These are phyloP conservation scores for Trochalopteron elliotii DNA, from an alignment of 2,113 vertebrate genomes.

Conservation along the genomic window DNA sequence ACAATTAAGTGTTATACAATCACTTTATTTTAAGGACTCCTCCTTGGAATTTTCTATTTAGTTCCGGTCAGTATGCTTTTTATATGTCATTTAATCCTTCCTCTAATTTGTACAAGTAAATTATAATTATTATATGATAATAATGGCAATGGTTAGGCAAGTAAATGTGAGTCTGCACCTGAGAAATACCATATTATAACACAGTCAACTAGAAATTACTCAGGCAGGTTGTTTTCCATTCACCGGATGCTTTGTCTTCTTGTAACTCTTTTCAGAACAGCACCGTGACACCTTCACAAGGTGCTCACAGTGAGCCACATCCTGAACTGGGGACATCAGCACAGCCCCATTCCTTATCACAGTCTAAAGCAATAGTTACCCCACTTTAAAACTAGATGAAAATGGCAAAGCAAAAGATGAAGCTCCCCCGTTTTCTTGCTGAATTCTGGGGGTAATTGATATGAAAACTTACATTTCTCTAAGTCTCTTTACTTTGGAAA, in stretches of 20 bases:
- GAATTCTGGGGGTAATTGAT: not conserved
- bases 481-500: not conserved
- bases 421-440: not conserved
- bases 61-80: constrained; percentile 36
- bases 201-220: not conserved
- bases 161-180: not conserved
- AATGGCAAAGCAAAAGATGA: not conserved
- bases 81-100: constrained; percentile 38
- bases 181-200: not conserved
- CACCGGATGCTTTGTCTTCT: not conserved
- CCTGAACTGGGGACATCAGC: not conserved
- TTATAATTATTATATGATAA: constrained; percentile 36
- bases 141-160: not conserved
- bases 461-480: not conserved
- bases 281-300: not conserved
- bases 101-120: constrained; percentile 53
- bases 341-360: not conserved
- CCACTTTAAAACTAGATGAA: not conserved
- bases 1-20: constrained; percentile 30
- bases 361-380: not conserved
- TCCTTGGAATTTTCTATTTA: constrained; percentile 45
- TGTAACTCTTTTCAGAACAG: not conserved
- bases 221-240: not conserved
- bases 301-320: not conserved
- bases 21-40: not conserved